Evolutionary conservation across 2,888 invertebrate species (phyloP).

Genomic region (Lithophane semibrunnea): DNA sequence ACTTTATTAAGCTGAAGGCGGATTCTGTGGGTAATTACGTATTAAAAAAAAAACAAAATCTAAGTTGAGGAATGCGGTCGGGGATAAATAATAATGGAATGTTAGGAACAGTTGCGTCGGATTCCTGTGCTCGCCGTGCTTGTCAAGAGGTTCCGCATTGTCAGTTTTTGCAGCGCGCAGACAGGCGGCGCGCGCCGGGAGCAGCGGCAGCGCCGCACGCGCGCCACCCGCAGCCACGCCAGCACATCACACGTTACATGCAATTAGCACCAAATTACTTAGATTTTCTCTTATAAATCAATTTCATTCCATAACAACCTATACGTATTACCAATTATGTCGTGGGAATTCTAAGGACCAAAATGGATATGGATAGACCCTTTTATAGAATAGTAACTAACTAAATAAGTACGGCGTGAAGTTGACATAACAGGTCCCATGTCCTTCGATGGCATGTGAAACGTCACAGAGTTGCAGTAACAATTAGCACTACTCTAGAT

Average conservation of each 20-base stretch:
- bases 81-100: slow-evolving; percentile 78
- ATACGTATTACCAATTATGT: slow-evolving; percentile 1
- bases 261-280: slow-evolving; percentile 45
- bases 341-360: slow-evolving; percentile 36
- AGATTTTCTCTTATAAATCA: slow-evolving; percentile 20
- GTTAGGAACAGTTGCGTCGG: slow-evolving; percentile 80
- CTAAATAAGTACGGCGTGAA: slow-evolving; percentile 48
- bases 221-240: slow-evolving; percentile 22
- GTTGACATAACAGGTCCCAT: slow-evolving; percentile 68
- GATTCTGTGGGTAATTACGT: slow-evolving; percentile 60
- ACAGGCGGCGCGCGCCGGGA: slow-evolving; percentile 50
- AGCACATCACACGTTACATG: slow-evolving; percentile 26
- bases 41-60: slow-evolving; percentile 66
- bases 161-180: slow-evolving; percentile 59
- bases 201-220: slow-evolving; percentile 20
- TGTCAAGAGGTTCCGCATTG: slow-evolving; percentile 81
- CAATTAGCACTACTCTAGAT: slow-evolving; percentile 72
- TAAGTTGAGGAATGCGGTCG: slow-evolving; percentile 68
- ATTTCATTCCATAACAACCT: slow-evolving; percentile 9
- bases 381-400: slow-evolving; percentile 20
- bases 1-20: slow-evolving; percentile 59
- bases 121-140: slow-evolving; percentile 76
- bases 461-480: slow-evolving; percentile 74
- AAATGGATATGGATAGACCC: slow-evolving; percentile 2
- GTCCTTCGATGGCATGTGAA: slow-evolving; percentile 62